Percentiles rank a stretch among this genome's conserved stretches.
Conservation (phyloP, 2,888 invertebrate genomes). For the Nebria salina region DNA sequence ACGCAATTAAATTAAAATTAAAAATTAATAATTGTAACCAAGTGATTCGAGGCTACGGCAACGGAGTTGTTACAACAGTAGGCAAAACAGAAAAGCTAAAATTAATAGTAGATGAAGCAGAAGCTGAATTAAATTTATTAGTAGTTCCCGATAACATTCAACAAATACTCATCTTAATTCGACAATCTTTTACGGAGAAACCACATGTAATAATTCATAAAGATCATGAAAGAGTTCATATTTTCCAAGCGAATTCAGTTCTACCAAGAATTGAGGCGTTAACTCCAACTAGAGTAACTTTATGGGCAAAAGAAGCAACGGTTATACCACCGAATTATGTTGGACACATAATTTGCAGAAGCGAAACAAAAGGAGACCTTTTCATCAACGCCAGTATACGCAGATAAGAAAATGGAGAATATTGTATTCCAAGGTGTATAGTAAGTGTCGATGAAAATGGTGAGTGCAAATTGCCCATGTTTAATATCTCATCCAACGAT, state of each 20-base stretch:
- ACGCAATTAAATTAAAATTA: slow-evolving; percentile 13
- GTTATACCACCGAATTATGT: slow-evolving; percentile 26
- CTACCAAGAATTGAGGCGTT: too few species aligned
- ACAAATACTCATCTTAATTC: slow-evolving; percentile 8
- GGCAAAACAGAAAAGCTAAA: slow-evolving; percentile 7
- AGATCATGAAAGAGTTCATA: not conserved
- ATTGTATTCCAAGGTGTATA: slow-evolving; percentile 20
- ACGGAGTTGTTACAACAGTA: slow-evolving; percentile 21
- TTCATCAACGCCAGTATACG: slow-evolving; percentile 22
- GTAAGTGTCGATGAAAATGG: slow-evolving; percentile 9
- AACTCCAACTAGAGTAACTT: not conserved
- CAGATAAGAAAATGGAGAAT: slow-evolving; percentile 14
- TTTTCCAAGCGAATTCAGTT: too few species aligned
- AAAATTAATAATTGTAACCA: not conserved
- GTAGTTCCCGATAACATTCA: slow-evolving; percentile 15
- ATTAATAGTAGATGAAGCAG: slow-evolving; percentile 7
- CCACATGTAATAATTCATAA: slow-evolving; percentile 7
- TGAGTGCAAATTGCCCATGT: slow-evolving; percentile 13
- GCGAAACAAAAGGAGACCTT: not conserved
- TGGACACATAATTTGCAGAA: slow-evolving; percentile 19
- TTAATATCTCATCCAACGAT: slow-evolving; percentile 12
- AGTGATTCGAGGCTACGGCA: slow-evolving; percentile 18
- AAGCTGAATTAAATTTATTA: not conserved
- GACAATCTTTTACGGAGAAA: slow-evolving; percentile 25
- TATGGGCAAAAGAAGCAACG: slow-evolving; percentile 25